A percentile compares a stretch with the other conserved stretches of the same genome.
Evolutionary conservation across 2,113 vertebrate species (phyloP).

Genomic region (Oceanodroma tethys): DNA sequence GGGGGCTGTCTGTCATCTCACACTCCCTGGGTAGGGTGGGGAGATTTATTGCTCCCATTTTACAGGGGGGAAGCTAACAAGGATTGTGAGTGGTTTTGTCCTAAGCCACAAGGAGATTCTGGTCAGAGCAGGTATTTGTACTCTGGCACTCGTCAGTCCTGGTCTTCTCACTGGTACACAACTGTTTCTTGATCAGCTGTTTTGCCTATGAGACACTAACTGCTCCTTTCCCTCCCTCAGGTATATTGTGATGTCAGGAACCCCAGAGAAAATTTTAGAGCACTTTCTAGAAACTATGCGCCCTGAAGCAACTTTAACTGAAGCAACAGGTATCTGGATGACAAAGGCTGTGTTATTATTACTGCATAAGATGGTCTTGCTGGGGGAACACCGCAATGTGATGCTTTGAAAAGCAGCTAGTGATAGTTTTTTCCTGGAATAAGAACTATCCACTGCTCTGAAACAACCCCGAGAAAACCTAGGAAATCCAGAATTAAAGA

Average conservation of each 20-base stretch:
- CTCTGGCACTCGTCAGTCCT: not conserved
- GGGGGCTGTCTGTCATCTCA: not conserved
- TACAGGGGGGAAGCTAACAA: not conserved
- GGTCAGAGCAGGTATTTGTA: not conserved
- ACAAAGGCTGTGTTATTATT: not conserved
- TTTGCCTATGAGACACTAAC: constrained; percentile 31
- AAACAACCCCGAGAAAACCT: not conserved
- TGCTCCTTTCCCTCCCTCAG: constrained; percentile 68
- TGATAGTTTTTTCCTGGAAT: not conserved
- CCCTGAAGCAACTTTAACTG: constrained; percentile 86
- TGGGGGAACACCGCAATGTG: not conserved
- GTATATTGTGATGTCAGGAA: constrained; percentile 98
- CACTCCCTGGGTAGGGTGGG: not conserved
- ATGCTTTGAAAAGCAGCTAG: not conserved
- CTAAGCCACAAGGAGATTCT: not conserved
- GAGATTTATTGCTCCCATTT: not conserved
- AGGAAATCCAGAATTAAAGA: not conserved
- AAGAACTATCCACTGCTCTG: not conserved
- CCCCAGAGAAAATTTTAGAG: constrained; percentile 97
- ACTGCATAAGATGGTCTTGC: not conserved
- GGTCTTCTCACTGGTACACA: not conserved
- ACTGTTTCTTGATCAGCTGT: not conserved
- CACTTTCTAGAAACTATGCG: constrained; percentile 97
- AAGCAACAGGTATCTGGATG: constrained; percentile 76
- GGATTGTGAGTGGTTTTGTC: not conserved